Evolutionary conservation across 2,888 invertebrate genomes (phyloP).

Genomic region (Nebria brevicollis): DNA sequence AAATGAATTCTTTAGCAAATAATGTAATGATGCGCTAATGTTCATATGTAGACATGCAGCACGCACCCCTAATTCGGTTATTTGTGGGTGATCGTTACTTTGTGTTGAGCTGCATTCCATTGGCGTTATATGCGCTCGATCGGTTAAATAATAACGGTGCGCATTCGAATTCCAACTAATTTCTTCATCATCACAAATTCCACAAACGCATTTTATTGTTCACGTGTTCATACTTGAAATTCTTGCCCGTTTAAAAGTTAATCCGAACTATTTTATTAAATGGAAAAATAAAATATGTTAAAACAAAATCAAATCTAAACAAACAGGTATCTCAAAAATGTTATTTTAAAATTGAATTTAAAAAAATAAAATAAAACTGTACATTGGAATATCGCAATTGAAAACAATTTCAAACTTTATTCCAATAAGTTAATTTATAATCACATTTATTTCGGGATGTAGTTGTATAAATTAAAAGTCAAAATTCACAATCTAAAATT

Average conservation of each 20-base stretch:
- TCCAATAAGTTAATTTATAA: not conserved
- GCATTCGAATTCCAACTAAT: not conserved
- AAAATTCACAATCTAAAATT: not conserved
- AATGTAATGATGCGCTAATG: not conserved
- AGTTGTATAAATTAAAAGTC: not conserved
- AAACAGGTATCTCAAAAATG: not conserved
- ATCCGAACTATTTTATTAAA: not conserved
- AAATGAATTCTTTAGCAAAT: not conserved
- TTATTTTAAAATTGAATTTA: not conserved
- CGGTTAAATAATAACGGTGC: not conserved
- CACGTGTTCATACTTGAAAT: not conserved
- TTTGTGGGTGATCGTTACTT: not conserved
- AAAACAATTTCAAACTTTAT: not conserved
- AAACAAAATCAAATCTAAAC: not conserved
- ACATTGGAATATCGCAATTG: not conserved
- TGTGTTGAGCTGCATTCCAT: slow-evolving; percentile 1
- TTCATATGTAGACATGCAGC: not conserved
- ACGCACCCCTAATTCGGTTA: not conserved
- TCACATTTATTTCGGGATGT: not conserved
- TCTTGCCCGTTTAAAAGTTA: not conserved
- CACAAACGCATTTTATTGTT: not conserved
- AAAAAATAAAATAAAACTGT: not conserved
- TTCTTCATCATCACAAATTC: not conserved
- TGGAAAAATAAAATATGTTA: not conserved
- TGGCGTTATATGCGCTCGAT: not conserved